Evolutionary conservation across 2,113 vertebrate genomes (phyloP).

Genomic region (Embiotoca jacksoni): DNA sequence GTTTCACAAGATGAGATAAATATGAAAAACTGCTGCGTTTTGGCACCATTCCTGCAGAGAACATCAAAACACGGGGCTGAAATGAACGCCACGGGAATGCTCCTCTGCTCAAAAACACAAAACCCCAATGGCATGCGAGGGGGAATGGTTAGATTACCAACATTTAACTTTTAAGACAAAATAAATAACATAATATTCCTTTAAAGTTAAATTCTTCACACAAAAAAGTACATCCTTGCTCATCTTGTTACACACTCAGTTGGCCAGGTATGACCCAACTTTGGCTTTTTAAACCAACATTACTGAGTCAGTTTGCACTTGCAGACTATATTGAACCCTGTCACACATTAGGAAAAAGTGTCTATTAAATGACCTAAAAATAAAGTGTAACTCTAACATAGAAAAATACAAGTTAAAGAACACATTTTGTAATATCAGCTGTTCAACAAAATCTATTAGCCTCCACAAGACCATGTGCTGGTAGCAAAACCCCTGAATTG

Average conservation of each 20-base stretch:
- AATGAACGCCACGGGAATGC: slow-evolving; percentile 55
- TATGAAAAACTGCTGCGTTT: slow-evolving; percentile 57
- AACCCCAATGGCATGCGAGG: slow-evolving; percentile 18
- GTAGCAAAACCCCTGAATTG: background rate
- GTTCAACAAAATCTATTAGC: background rate
- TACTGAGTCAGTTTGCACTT: background rate
- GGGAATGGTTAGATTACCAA: slow-evolving; percentile 15
- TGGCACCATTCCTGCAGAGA: slow-evolving; percentile 52
- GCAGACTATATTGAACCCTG: background rate
- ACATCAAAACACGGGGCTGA: slow-evolving; percentile 56
- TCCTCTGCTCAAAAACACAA: no score
- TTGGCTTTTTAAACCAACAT: no score
- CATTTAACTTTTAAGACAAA: slow-evolving; percentile 1
- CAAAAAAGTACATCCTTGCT: background rate
- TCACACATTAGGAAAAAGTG: background rate
- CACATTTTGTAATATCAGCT: background rate
- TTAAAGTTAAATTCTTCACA: background rate
- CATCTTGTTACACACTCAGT: no score
- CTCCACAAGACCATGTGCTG: background rate
- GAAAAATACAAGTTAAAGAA: background rate
- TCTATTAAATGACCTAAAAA: background rate
- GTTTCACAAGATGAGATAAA: slow-evolving; percentile 55
- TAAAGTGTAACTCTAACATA: background rate
- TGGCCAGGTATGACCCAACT: no score
- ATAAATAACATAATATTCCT: background rate